Conservation (phyloP, 2,888 invertebrate species). For the Agonopterix subpropinquella region DNA sequence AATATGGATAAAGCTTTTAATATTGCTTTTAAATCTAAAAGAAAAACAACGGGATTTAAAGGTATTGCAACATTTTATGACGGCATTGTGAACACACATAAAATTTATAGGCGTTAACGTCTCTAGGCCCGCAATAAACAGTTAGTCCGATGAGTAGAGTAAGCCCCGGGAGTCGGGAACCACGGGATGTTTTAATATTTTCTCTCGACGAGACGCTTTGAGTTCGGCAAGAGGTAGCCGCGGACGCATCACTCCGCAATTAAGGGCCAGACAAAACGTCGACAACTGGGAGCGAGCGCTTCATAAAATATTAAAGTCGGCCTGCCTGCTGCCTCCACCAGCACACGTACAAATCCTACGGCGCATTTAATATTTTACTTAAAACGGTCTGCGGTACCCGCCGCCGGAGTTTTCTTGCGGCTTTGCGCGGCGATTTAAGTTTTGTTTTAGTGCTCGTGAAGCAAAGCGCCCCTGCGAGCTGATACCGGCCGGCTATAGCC, state of each 20-base stretch:
- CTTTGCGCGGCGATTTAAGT: constrained; percentile 51
- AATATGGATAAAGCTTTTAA: constrained; percentile 15
- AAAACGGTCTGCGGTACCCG: constrained; percentile 63
- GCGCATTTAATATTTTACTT: constrained; percentile 68
- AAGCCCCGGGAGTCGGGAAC: constrained; percentile 20
- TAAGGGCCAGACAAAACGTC: constrained; percentile 59
- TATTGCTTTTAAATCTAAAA: constrained; percentile 36
- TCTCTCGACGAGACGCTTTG: constrained; percentile 17
- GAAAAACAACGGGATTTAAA: constrained; percentile 56
- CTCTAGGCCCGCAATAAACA: constrained; percentile 61
- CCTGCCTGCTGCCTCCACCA: constrained; percentile 20
- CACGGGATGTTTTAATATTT: constrained; percentile 56
- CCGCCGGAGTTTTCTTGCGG: constrained; percentile 52
- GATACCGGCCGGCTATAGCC: constrained; percentile 33
- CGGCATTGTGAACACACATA: constrained; percentile 59
- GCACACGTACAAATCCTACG: constrained; percentile 54
- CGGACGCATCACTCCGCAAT: constrained; percentile 54
- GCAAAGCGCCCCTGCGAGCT: constrained; percentile 30
- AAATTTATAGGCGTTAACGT: constrained; percentile 68
- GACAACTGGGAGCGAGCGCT: constrained; percentile 39
- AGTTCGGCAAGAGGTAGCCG: constrained; percentile 20
- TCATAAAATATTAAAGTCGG: constrained; percentile 63
- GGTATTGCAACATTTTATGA: constrained; percentile 66
- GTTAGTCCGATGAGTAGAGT: constrained; percentile 45
- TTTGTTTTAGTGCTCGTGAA: constrained; percentile 48